Conservation (phyloP, 1,140 invertebrate species). For the Drosophila orena region DNA sequence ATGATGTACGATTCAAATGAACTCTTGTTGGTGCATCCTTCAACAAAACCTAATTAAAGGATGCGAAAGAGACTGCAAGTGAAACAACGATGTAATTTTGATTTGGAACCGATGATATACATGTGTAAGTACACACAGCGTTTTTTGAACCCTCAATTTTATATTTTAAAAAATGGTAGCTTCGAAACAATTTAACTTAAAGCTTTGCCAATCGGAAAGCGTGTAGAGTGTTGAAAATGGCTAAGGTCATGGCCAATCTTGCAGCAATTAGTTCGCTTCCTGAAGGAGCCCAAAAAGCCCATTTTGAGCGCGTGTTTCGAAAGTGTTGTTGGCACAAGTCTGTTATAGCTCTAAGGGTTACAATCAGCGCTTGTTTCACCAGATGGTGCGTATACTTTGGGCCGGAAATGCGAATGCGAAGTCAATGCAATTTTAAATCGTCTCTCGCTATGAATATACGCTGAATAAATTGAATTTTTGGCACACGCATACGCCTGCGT, state of each 20-base stretch:
- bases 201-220: neutral
- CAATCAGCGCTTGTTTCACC: neutral
- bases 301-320: neutral
- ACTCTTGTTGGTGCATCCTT: too few species aligned
- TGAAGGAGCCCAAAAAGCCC: too few species aligned
- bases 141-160: neutral
- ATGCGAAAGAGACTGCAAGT: too few species aligned
- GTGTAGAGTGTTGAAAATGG: neutral
- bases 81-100: neutral
- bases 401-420: slow-evolving; percentile 3
- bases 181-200: neutral
- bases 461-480: slow-evolving; percentile 28
- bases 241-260: slow-evolving; percentile 1
- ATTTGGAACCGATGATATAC: too few species aligned
- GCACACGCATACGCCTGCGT: slow-evolving; percentile 47
- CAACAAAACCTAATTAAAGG: too few species aligned
- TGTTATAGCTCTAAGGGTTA: neutral
- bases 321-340: neutral
- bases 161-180: neutral
- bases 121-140: too few species aligned
- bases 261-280: neutral
- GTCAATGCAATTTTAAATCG: slow-evolving; percentile 18
- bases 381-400: neutral
- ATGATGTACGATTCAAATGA: too few species aligned
- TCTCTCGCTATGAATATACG: slow-evolving; percentile 11